Base-by-base conservation (phyloP, 2,113 vertebrate species). In the Heterochromis multidens region DNA sequence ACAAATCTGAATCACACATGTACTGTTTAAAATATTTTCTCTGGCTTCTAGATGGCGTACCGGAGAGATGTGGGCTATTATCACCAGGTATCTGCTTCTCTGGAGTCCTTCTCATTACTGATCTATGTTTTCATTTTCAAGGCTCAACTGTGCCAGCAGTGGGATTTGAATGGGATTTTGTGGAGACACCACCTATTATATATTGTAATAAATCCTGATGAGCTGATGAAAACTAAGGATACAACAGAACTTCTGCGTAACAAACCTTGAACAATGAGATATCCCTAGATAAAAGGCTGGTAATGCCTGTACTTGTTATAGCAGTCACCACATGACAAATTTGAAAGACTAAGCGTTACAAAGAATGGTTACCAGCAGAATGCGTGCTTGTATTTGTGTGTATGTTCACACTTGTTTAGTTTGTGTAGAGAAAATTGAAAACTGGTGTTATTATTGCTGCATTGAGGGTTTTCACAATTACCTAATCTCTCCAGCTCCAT, bases 31-130 rank as follows among this genome's bases (percentile, higher is more conserved):
- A 88, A 40, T 27, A 37, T 33, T 62, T 87, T 78, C 49, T 92
- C 67, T 86, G 88, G 35, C 91, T 93, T 92, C 86, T 85, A 96
- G 96, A 96, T 92, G 91, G 91, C 94, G 3, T 96, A 96, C 91
- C 93, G 96, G 79, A 95, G 96, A 87, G 96, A 96, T 70, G 94
- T 95, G 83, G 95, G 96, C 86, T 96, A 95, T 92, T 96, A 94
- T 91, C 96, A 96, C 87, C 96, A 96, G 96, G 96, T 96, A 96
- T 81, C 59, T 89, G 61, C 70, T 40, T 82, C 77, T 93, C 59
- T 86, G 31, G 83, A 23, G 89, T 77, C 67, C 76, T 27, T 79
- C 78, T 91, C 79, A 78, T 89, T 88, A 91, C 81, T 1, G 40
- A 63, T 83, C 76, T 74, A 17, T 87, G 61, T 85, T 91, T 89